A percentile compares a stretch with the other conserved stretches of the same genome.
These are phyloP conservation scores for Papilio polyxenes DNA, from an alignment of 1,140 invertebrate genomes.

Conservation along the genomic window DNA sequence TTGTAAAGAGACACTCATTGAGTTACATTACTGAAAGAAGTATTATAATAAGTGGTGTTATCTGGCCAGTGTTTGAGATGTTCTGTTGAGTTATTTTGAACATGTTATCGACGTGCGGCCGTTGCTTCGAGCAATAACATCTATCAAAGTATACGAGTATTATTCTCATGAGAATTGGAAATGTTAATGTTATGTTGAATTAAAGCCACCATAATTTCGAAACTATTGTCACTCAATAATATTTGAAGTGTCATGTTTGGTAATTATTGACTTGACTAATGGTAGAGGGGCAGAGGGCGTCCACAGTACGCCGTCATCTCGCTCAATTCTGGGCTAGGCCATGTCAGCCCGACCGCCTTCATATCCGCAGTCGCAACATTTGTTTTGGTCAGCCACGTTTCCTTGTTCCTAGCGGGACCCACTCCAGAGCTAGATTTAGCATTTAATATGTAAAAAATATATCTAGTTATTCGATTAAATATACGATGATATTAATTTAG, in stretches of 20 bases:
- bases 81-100: constrained; percentile 73
- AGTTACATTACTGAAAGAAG: constrained; percentile 49
- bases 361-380: no score
- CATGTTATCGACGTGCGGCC: constrained; percentile 68
- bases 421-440: no score
- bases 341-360: no score
- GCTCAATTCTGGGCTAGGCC: no score
- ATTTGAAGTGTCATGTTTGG: neutral
- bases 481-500: no score
- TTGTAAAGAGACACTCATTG: neutral
- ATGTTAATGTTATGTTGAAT: constrained; percentile 15
- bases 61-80: constrained; percentile 64
- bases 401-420: no score
- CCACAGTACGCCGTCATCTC: no score
- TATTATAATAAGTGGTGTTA: constrained; percentile 55
- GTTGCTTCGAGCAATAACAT: constrained; percentile 69
- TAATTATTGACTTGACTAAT: no score
- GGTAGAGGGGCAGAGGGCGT: no score
- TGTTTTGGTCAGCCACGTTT: no score
- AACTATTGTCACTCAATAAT: neutral
- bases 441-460: no score
- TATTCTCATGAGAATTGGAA: constrained; percentile 64
- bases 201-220: neutral
- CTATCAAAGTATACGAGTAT: constrained; percentile 57
- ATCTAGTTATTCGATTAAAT: no score